These are phyloP conservation scores for Esperia sulphurella DNA, from an alignment of 2,888 invertebrate species.

Conservation along the genomic window DNA sequence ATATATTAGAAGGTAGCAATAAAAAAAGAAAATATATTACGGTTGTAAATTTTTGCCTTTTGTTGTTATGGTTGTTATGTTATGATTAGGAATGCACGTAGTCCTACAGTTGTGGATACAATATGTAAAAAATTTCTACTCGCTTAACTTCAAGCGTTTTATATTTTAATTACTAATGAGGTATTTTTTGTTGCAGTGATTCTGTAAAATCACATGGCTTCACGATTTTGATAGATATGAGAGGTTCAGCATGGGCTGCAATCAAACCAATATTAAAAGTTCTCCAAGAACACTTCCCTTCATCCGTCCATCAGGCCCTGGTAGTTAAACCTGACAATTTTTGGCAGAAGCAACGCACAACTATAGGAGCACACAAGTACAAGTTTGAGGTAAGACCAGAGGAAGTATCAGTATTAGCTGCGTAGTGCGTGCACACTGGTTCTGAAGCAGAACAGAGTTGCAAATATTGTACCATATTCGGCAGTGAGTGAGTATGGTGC, in stretches of 20 bases:
- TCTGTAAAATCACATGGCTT: constrained; percentile 93
- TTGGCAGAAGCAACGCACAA: constrained; percentile 99
- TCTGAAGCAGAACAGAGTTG: too few species aligned
- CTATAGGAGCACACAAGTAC: constrained; percentile 98
- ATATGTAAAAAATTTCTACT: too few species aligned
- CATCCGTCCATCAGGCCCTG: constrained; percentile 94
- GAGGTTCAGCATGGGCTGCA: constrained; percentile 96
- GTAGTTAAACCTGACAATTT: constrained; percentile 99
- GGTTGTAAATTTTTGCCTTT: too few species aligned
- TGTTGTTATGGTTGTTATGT: too few species aligned
- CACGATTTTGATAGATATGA: constrained; percentile 98
- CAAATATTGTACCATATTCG: too few species aligned
- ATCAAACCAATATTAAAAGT: constrained; percentile 99
- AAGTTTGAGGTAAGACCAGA: constrained; percentile 98
- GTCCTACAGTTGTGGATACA: too few species aligned
- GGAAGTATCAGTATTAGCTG: too few species aligned
- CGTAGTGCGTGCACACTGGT: too few species aligned
- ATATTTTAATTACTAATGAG: neutral
- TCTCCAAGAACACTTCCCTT: constrained; percentile 96
- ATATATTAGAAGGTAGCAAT: too few species aligned
- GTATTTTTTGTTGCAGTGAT: constrained; percentile 82
- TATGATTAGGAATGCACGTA: too few species aligned
- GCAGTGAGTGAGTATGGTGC: too few species aligned
- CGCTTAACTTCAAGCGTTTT: neutral
- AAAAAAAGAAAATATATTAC: too few species aligned